Evolutionary conservation across 1,140 invertebrate genomes (phyloP).

Genomic region (Diorhabda sublineata): DNA sequence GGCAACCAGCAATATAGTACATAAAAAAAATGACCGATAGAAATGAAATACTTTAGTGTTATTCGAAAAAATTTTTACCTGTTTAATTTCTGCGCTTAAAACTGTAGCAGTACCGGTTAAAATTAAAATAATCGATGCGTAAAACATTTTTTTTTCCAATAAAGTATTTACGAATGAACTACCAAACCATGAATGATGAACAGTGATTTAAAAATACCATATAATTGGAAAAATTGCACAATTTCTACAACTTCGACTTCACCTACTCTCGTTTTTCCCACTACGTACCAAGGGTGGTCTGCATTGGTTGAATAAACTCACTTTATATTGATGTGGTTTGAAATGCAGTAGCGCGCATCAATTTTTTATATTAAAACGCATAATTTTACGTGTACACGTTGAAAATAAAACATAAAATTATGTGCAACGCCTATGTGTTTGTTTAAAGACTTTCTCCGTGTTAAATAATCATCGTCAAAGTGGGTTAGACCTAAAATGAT

Average conservation of each 20-base stretch:
- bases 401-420: not conserved
- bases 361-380: not conserved
- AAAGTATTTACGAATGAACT: not conserved
- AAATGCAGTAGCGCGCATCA: not conserved
- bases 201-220: not conserved
- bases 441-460: not conserved
- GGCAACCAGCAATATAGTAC: too few species aligned
- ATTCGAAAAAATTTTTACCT: too few species aligned
- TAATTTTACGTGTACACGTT: not conserved
- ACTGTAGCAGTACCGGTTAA: too few species aligned
- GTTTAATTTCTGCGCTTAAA: too few species aligned
- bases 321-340: not conserved
- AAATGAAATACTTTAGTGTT: too few species aligned
- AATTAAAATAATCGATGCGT: too few species aligned
- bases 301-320: not conserved
- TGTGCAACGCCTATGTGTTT: not conserved
- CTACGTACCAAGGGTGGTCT: not conserved
- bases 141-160: not conserved
- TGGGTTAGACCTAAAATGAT: not conserved
- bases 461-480: not conserved
- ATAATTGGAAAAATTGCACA: conserved; percentile 3
- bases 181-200: not conserved
- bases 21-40: too few species aligned
- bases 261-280: conserved; percentile 1
- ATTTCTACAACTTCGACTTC: conserved; percentile 2